Conservation (phyloP, 2,888 invertebrate genomes). For the Polia nebulosa region DNA sequence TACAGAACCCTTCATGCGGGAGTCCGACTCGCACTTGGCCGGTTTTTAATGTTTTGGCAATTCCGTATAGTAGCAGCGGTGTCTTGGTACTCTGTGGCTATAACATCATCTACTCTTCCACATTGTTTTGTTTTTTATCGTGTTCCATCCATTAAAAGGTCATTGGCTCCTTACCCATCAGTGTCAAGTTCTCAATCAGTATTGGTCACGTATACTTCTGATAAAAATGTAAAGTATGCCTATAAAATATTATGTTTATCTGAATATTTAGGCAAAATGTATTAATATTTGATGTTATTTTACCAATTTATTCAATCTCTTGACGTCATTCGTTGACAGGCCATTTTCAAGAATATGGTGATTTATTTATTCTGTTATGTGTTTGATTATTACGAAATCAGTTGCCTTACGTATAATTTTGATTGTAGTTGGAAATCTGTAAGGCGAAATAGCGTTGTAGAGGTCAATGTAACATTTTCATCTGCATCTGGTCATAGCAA, state of each 20-base stretch:
- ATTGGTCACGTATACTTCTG: slow-evolving; percentile 1
- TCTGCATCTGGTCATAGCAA: not conserved
- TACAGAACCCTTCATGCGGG: too few relatives aligned
- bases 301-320: slow-evolving; percentile 33
- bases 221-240: slow-evolving; percentile 35
- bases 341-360: slow-evolving; percentile 4
- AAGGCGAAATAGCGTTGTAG: not conserved
- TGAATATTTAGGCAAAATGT: slow-evolving; percentile 33
- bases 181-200: slow-evolving; percentile 2
- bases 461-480: not conserved
- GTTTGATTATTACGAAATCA: not conserved
- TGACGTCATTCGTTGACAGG: slow-evolving; percentile 36
- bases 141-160: not conserved
- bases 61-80: too few relatives aligned
- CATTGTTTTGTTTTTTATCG: not conserved
- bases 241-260: slow-evolving; percentile 20
- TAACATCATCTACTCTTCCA: not conserved
- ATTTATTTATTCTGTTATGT: slow-evolving; percentile 28
- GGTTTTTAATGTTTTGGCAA: too few relatives aligned
- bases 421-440: too few relatives aligned
- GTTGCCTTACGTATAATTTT: not conserved
- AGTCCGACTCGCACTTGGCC: too few relatives aligned
- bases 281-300: slow-evolving; percentile 18
- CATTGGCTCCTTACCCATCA: slow-evolving; percentile 10
- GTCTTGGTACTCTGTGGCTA: too few relatives aligned